These are phyloP conservation scores for Dasysyrphus tricinctus DNA, from an alignment of 2,888 invertebrate genomes.

Conservation along the genomic window DNA sequence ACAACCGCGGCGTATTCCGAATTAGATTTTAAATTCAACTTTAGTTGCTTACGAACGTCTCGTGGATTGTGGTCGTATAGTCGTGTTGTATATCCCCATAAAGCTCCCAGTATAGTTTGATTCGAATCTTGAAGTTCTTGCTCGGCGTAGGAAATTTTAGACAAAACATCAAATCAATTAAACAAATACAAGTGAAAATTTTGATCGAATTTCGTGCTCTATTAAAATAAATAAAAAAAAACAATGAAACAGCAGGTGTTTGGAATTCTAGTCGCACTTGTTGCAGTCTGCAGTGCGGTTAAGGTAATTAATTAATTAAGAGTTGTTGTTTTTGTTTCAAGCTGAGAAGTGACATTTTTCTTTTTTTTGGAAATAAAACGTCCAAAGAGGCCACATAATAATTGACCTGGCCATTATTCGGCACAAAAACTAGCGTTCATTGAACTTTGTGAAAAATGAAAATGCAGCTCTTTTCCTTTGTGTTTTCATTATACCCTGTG, in stretches of 20 bases:
- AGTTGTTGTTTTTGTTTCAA: background rate
- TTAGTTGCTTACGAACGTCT: constrained; percentile 52
- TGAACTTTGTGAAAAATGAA: constrained; percentile 9
- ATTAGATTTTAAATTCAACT: constrained; percentile 56
- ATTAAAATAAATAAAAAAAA: constrained; percentile 2
- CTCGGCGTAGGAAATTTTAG: background rate
- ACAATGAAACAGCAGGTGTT: constrained; percentile 77
- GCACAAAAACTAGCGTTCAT: background rate
- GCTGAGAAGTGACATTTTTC: background rate
- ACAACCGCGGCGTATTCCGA: constrained; percentile 42
- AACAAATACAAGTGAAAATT: constrained; percentile 26
- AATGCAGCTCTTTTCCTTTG: constrained; percentile 24
- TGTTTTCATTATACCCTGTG: background rate
- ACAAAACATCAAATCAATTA: background rate
- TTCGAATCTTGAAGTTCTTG: constrained; percentile 2
- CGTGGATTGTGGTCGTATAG: constrained; percentile 61
- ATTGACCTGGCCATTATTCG: constrained; percentile 5
- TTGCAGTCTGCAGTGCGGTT: constrained; percentile 78
- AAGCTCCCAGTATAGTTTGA: constrained; percentile 11
- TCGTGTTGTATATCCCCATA: constrained; percentile 5
- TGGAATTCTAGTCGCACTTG: constrained; percentile 78
- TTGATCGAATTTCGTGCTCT: constrained; percentile 11
- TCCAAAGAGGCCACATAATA: background rate
- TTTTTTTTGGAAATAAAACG: background rate
- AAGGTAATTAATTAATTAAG: constrained; percentile 76